Base-by-base conservation (phyloP, 1,140 invertebrate species). In the Drosophila nikananu region DNA sequence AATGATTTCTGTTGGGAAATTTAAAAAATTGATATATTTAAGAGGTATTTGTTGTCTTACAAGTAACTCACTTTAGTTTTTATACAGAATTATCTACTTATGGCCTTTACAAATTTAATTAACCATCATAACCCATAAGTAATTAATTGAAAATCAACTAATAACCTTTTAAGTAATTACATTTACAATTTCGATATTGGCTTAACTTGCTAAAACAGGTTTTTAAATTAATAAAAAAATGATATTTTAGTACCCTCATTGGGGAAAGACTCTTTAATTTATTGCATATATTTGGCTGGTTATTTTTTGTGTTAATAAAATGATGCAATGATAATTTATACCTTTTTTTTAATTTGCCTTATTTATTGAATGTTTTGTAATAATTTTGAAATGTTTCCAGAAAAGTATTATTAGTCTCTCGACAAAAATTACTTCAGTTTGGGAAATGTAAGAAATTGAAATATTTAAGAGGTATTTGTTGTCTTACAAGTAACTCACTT, bases 231-330 rank as follows among this genome's bases (percentile, higher is more conserved):
- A 0, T 2, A 8, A 19, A 42, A 2, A 2, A 23, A 37, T 23
- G 52, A 39, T 37, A 55, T 55, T 55, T 55, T 37, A 55, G 19
- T 37, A 23, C 32, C 52, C 19, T n/a, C 32, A 39, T 55, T 23
- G 32, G 23, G 52, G 10, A 37, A 55, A 55, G 32, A 10, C 32
- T 17, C 13, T 23, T 37, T 37, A 55, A 55, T 55, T 55, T 55
- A 37, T 55, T 9, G 32, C 32, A 55, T 2, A 37, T 17, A 21
- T 21, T 35, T 37, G 2, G 1, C 9, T 21, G 19, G 5, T 8
- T 0, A 30, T 52, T 7, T 52, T 8, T 52, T 12, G 10, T 35
- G 32, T 12, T 12, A 10, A 13, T 35, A 19, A 42, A 4, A 19
- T 42, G 19, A 19, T 19, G 9, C n/a, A 9, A 42, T 3, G n/a